These are phyloP conservation scores for Lerema accius DNA, from an alignment of 1,140 invertebrate genomes.

Conservation along the genomic window DNA sequence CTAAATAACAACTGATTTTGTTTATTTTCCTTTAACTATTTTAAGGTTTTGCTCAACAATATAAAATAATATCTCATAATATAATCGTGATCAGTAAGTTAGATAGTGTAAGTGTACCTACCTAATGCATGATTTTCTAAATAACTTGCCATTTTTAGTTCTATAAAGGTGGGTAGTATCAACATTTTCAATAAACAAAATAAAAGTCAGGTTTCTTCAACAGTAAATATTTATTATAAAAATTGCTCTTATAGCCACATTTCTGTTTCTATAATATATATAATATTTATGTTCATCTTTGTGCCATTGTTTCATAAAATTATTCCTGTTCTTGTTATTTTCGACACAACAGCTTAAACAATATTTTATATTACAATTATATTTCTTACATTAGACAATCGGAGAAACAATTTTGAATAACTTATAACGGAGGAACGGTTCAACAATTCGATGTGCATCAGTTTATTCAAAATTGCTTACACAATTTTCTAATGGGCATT, in stretches of 20 bases:
- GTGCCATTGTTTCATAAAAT: conserved; percentile 82
- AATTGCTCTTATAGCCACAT: conserved; percentile 82
- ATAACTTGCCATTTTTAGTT: no score
- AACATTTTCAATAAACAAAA: conserved; percentile 42
- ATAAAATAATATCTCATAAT: no score
- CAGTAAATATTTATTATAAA: conserved; percentile 83
- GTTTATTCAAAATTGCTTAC: conserved; percentile 63
- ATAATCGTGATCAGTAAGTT: no score
- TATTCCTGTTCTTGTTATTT: conserved; percentile 82
- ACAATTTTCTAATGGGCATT: conserved; percentile 72
- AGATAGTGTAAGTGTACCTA: no score
- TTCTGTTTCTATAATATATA: conserved; percentile 82
- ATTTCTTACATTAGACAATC: conserved; percentile 71
- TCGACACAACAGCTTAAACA: conserved; percentile 81
- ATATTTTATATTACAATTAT: conserved; percentile 78
- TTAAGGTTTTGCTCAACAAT: no score
- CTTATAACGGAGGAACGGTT: conserved; percentile 66
- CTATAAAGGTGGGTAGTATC: no score
- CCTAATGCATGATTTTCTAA: no score
- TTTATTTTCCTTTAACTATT: not conserved
- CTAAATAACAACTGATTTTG: not conserved
- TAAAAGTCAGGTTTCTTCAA: conserved; percentile 72
- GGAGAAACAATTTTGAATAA: conserved; percentile 67
- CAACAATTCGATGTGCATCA: conserved; percentile 80
- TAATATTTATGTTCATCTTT: conserved; percentile 82